Evolutionary conservation across 2,797 vertebrate species (phyloP).

Genomic region (Epinephelus malabaricus): DNA sequence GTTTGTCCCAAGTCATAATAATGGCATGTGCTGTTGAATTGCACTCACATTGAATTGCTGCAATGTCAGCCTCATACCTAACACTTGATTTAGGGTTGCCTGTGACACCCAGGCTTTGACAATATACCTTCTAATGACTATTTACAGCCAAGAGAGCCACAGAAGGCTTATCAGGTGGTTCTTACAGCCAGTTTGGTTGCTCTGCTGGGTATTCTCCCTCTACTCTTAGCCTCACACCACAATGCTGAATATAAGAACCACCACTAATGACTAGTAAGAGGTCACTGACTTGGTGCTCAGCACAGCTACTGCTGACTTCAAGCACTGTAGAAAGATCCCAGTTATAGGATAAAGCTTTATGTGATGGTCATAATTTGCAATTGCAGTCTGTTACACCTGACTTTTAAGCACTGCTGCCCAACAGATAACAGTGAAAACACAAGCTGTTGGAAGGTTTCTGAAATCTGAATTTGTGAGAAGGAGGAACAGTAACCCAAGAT

Average conservation of each 20-base stretch:
- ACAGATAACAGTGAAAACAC: neutral
- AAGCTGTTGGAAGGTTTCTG: neutral
- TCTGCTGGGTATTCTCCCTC: slow-evolving; percentile 34
- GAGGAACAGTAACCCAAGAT: neutral
- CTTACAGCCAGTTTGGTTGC: slow-evolving; percentile 27
- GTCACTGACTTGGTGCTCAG: neutral
- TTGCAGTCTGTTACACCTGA: neutral
- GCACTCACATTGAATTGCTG: slow-evolving; percentile 16
- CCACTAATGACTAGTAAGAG: slow-evolving; percentile 15
- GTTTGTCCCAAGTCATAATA: slow-evolving; percentile 33
- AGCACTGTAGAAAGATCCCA: neutral
- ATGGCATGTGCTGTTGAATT: slow-evolving; percentile 26
- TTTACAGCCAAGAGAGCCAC: slow-evolving; percentile 64
- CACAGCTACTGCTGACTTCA: neutral
- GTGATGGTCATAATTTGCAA: neutral
- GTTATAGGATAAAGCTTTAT: neutral
- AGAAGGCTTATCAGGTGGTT: slow-evolving; percentile 52
- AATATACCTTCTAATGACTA: slow-evolving; percentile 61
- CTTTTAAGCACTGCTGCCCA: neutral
- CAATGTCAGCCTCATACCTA: slow-evolving; percentile 23
- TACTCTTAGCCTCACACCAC: slow-evolving; percentile 7
- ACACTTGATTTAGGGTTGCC: slow-evolving; percentile 49
- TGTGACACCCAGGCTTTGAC: slow-evolving; percentile 33
- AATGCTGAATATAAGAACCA: slow-evolving; percentile 26
- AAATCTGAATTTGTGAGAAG: neutral